These are phyloP conservation scores for Ceratina japonica DNA, from an alignment of 1,140 invertebrate species.

Conservation along the genomic window DNA sequence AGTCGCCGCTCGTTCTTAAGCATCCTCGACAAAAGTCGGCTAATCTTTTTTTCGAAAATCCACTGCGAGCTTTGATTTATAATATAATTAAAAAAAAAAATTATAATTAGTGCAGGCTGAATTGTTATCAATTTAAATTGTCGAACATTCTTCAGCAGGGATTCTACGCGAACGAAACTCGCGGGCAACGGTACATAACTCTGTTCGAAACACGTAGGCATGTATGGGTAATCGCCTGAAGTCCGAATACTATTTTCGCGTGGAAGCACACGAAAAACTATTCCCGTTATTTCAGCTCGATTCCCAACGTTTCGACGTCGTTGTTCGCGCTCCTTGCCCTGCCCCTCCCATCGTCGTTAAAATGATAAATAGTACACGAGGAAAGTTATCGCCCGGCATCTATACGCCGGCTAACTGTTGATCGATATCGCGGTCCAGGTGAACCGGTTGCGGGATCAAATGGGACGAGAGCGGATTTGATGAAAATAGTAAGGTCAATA, in stretches of 20 bases:
- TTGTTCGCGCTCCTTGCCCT: neutral
- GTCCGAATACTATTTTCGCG: neutral
- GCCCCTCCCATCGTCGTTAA: slow-evolving; percentile 4
- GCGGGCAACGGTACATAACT: neutral
- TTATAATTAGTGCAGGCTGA: too few species aligned
- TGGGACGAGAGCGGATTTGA: slow-evolving; percentile 27
- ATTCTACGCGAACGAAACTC: neutral
- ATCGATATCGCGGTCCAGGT: slow-evolving; percentile 50
- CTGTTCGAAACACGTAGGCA: neutral
- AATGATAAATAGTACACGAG: slow-evolving; percentile 32
- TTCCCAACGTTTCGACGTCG: neutral
- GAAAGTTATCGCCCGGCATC: slow-evolving; percentile 20
- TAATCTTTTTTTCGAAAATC: too few species aligned
- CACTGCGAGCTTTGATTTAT: too few species aligned
- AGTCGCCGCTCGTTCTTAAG: neutral
- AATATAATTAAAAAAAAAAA: too few species aligned
- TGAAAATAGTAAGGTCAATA: slow-evolving; percentile 35
- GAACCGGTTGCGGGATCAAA: slow-evolving; percentile 13
- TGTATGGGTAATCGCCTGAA: neutral
- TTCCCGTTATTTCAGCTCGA: slow-evolving; percentile 29
- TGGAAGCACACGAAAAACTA: slow-evolving; percentile 8
- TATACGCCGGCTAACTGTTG: slow-evolving; percentile 8
- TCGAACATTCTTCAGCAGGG: too few species aligned
- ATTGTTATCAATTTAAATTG: neutral
- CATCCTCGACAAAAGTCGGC: neutral